Evolutionary conservation across 2,888 invertebrate species (phyloP), one percentile per base, ranked within the genome.

Genomic region (Acrobasis suavella): DNA sequence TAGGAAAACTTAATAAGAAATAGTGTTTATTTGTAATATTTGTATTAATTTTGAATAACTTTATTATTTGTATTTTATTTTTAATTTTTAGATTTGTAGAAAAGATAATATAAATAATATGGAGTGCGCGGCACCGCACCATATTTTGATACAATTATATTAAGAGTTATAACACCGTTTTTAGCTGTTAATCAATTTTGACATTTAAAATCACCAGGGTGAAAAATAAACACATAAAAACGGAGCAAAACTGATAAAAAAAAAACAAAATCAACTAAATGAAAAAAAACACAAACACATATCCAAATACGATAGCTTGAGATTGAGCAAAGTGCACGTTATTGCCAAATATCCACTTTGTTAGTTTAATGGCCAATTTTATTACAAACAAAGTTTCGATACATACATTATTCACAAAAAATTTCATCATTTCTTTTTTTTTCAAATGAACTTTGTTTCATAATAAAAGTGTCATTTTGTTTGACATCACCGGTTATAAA

Each of bases 251-350:
- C 70, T 71, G 64, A 71, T 75, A 75, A 68, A 60, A 65, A 67
- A 66, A 71, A 67, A 65, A 69, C 68, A 72, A 69, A 52, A 70
- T 68, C 69, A 69, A 67, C 76, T 80, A 62, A 63, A 69, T 75
- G 63, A 65, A 67, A 69, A 80, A 71, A 66, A 73, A 66, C 73
- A 83, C 78, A 83, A 82, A 80, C 81, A 86, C 82, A 83, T 83
- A 83, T 80, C 78, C 69, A 83, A 78, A 77, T 77, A 87, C 82
- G 80, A 80, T 76, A 87, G 86, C 87, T 82, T 82, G 78, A 82
- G 72, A 83, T 83, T 84, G 77, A 90, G 88, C 89, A 80, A 75
- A 82, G 90, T 91, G 90, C 90, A 89, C 69, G 80, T 62, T 80
- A 82, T 85, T 82, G 83, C 81, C 80, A 85, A 78, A 85, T 84